Evolutionary conservation across 2,113 vertebrate genomes (phyloP).

Genomic region (Formicarius rufipectus): DNA sequence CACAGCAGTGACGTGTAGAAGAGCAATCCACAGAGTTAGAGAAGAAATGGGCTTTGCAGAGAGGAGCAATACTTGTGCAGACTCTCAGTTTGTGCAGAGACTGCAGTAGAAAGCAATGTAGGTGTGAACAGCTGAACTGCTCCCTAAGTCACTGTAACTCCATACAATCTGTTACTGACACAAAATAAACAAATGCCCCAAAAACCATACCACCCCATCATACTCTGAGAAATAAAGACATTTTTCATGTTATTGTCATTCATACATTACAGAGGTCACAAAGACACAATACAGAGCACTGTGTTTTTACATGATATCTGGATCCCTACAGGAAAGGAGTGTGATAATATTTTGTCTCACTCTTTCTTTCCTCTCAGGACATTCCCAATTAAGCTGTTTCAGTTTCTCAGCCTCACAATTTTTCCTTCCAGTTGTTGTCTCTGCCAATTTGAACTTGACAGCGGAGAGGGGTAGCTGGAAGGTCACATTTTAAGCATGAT

Average conservation of each 20-base stretch:
- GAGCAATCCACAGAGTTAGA: not conserved
- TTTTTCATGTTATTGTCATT: not conserved
- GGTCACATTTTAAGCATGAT: not conserved
- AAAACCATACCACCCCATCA: not conserved
- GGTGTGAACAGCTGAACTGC: not conserved
- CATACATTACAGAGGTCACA: not conserved
- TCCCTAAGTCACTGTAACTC: not conserved
- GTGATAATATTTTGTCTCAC: not conserved
- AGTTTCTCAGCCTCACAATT: not conserved
- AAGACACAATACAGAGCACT: not conserved
- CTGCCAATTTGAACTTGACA: not conserved
- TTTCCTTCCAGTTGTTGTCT: not conserved
- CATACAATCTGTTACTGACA: not conserved
- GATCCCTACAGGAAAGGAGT: not conserved
- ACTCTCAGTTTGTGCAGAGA: not conserved
- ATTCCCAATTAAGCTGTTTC: not conserved
- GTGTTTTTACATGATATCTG: not conserved
- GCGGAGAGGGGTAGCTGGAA: not conserved
- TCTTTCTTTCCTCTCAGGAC: not conserved
- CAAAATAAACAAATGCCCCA: not conserved
- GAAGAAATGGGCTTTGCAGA: not conserved
- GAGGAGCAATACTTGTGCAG: not conserved
- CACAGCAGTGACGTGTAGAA: fast-evolving
- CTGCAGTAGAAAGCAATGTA: not conserved
- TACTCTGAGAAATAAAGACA: not conserved